A percentile compares a stretch with the other conserved stretches of the same genome.
Conservation (phyloP, 2,797 vertebrate species). For the Coregonus sp. region DNA sequence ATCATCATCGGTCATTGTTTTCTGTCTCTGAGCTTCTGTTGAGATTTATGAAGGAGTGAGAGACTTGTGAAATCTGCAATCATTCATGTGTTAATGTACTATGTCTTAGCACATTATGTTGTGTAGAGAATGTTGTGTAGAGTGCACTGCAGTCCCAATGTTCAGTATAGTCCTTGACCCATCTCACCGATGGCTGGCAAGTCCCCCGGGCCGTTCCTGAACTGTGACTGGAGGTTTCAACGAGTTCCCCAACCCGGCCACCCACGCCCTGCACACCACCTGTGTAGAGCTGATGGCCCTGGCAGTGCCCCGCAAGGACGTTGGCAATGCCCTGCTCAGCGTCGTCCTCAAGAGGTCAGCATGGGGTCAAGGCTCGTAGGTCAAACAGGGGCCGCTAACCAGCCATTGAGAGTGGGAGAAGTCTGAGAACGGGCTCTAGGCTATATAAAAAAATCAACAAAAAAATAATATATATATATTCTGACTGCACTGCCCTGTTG, state of each 20-base stretch:
- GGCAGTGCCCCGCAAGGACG: conserved; percentile 92
- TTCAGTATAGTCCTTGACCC: too few relatives aligned
- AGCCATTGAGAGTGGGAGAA: neutral
- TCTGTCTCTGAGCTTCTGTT: too few relatives aligned
- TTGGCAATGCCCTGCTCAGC: conserved; percentile 93
- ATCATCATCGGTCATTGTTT: too few relatives aligned
- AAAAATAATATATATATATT: neutral
- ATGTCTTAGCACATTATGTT: too few relatives aligned
- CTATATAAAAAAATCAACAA: neutral
- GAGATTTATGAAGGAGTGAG: too few relatives aligned
- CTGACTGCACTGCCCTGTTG: neutral
- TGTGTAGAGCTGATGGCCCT: conserved; percentile 99
- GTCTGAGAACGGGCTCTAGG: neutral
- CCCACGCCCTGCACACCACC: conserved; percentile 95
- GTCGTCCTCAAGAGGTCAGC: conserved; percentile 92
- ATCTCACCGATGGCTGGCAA: too few relatives aligned
- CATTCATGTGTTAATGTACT: too few relatives aligned
- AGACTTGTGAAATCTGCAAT: too few relatives aligned
- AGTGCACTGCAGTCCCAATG: too few relatives aligned
- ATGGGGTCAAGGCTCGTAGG: neutral
- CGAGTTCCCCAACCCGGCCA: conserved; percentile 97
- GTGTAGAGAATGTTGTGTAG: too few relatives aligned
- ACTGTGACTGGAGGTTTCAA: conserved; percentile 98
- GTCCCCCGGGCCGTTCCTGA: conserved; percentile 87
- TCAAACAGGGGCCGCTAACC: neutral